Base-by-base conservation (phyloP, 2,113 vertebrate genomes). In the Peromyscus maniculatus region DNA sequence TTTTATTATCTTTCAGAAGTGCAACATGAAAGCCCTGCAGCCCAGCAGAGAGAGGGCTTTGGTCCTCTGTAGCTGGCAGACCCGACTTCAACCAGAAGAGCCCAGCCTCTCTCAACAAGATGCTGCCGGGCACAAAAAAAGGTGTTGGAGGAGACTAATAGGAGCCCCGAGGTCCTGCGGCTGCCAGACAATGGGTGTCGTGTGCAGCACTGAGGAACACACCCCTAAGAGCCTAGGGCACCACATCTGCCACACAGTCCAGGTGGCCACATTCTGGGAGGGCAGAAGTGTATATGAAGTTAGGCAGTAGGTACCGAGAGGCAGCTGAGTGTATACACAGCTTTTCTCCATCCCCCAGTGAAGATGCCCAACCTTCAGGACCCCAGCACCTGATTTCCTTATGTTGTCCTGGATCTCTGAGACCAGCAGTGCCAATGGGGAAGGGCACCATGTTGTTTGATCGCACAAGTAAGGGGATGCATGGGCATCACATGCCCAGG, bases 1-100 rank as follows among this genome's bases (percentile, higher is more conserved):
- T 95, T 97, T 98, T 99, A 98, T 89, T 98, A 98, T 98, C 98
- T 98, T 98, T 99, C 97, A 98, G 98, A 98, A 98, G 98, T 98
- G 89, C 95, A 98, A 98, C 97, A 98, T 98, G 98, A 98, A 99
- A 98, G 98, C 97, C 97, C 98, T 96, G 98, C 98, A 98, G 96
- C 97, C 97, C 98, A 97, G 97, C 95, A 96, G 97, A 95, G 97
- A 57, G 2, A 91, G 94, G 95, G 97, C 98, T 98, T 98, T 98
- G 97, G 97, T 98, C 93, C 97, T 97, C 33, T 39, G 95, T 95
- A 96, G 97, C 97, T 96, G 96, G 93, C 97, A 77, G 97, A 94
- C 94, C 96, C 0, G 87, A 97, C 96, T 98, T 97, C 96, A 97
- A 97, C 97, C 93, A 97, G 95, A 97, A 82, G 91, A 96, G 91